Base-by-base conservation (phyloP, 2,113 vertebrate species). In the Eleginops maclovinus region DNA sequence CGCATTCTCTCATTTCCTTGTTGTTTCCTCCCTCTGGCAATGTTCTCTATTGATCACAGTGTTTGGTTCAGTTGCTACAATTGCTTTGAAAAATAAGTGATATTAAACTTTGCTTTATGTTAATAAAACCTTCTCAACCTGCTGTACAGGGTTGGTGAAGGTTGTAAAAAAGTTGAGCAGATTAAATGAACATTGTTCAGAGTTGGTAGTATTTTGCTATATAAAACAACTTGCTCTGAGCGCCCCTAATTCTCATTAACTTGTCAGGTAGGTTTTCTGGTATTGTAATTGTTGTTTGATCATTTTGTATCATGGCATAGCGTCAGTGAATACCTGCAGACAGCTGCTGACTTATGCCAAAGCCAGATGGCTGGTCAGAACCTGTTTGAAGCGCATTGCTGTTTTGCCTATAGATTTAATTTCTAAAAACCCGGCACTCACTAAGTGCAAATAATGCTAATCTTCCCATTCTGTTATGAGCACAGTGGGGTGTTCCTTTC, bases 371-470 rank as follows among this genome's bases (percentile, higher is more conserved):
- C 43, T 24, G 21, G 4, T 47, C 53, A 65, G 3, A 3, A 44
- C 4, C 14, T 0, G 3, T 44, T 60, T 22, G 5, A 68, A 51
- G 24, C 12, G 0, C 14, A 53, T 31, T 28, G 9, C 4, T 53
- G 7, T 54, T 65, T 63, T 40, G n/a, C 13, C 17, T 43, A 6
- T 41, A 22, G 36, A 31, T 22, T 10, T 31, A 64, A 55, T 69
- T 73, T 55, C 4, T 19, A 4, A 49, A 36, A 13, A 49, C n/a
- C 26, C 58, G 11, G 10, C 44, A 17, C 50, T 63, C 44, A 36
- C 40, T 54, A 7, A 21, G 31, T 50, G 11, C 26, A 58, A 41
- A 77, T 51, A 50, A 66, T 46, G 55, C 31, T 40, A 31, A 69
- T 55, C 26, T 62, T 15, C 31, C 21, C 4, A n/a, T 3, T 10